Percentiles rank a stretch among this genome's conserved stretches.
These are phyloP conservation scores for Dioctria linearis DNA, from an alignment of 2,888 invertebrate species.

Conservation along the genomic window DNA sequence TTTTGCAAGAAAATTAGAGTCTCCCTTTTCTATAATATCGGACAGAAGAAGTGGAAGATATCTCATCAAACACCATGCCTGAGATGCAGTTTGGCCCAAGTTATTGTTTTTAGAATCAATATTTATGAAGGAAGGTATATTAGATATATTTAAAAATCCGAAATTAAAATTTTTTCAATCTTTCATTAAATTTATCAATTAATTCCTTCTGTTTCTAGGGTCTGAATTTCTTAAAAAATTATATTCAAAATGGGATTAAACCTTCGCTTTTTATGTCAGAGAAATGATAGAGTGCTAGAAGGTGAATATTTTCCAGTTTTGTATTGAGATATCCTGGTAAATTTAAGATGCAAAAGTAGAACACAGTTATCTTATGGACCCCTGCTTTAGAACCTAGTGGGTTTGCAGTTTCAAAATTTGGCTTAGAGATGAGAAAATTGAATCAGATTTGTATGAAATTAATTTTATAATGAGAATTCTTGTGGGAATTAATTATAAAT, in stretches of 20 bases:
- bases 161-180: too few species aligned
- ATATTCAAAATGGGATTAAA: too few species aligned
- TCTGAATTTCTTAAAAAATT: too few species aligned
- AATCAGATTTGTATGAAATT: not conserved
- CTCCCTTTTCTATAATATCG: not conserved
- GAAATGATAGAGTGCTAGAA: too few species aligned
- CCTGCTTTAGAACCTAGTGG: slow-evolving; percentile 60
- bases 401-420: slow-evolving; percentile 57
- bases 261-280: too few species aligned
- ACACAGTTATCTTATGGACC: slow-evolving; percentile 59
- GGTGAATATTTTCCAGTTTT: too few species aligned
- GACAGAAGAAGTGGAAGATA: not conserved
- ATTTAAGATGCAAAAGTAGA: slow-evolving; percentile 57
- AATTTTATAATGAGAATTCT: not conserved
- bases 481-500: not conserved
- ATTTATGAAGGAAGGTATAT: too few species aligned
- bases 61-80: slow-evolving; percentile 4
- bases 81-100: slow-evolving; percentile 1
- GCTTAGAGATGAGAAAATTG: not conserved
- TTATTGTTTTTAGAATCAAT: too few species aligned
- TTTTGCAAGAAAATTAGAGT: not conserved
- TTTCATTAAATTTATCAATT: too few species aligned
- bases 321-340: too few species aligned
- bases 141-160: too few species aligned
- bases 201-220: too few species aligned